phyloP scores from a whole-genome alignment of 2,888 invertebrate species.

The Agriopis leucophaearia region DNA sequence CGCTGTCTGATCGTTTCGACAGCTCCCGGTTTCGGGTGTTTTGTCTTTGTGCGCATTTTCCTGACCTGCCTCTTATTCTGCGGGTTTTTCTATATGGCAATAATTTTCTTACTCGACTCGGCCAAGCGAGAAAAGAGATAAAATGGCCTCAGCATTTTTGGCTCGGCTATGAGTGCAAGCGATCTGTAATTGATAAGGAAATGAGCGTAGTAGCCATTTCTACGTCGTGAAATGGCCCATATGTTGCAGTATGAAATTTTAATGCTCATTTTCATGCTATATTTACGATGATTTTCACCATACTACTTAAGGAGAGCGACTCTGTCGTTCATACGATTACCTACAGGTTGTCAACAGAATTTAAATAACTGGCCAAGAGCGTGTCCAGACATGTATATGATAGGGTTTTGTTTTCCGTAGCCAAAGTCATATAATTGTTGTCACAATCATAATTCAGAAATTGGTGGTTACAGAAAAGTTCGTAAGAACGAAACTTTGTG shows the following conservation, averaged over 20 bases:
- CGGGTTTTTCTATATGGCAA: conserved; percentile 70
- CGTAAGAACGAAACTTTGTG: too few species aligned
- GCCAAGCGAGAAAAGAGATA: conserved; percentile 76
- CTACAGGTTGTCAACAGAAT: too few species aligned
- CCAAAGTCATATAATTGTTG: too few species aligned
- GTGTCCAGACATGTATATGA: too few species aligned
- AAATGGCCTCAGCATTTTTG: conserved; percentile 76
- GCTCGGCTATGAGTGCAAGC: conserved; percentile 52
- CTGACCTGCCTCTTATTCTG: conserved; percentile 65
- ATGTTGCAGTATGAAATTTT: conserved; percentile 4
- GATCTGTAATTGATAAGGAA: conserved; percentile 36
- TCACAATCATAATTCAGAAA: too few species aligned
- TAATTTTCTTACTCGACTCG: conserved; percentile 75
- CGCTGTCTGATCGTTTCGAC: conserved; percentile 57
- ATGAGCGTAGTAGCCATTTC: conserved; percentile 28
- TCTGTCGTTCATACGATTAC: neutral
- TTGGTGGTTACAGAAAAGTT: too few species aligned
- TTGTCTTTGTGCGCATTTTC: conserved; percentile 68
- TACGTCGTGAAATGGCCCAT: conserved; percentile 15
- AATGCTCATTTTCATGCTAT: neutral
- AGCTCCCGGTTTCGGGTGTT: conserved; percentile 62
- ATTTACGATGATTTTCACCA: neutral
- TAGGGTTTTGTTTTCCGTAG: too few species aligned
- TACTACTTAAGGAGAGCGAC: neutral
- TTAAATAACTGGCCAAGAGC: too few species aligned